Base-by-base conservation (phyloP, 1,140 invertebrate species). In the Leptopilina boulardi region DNA sequence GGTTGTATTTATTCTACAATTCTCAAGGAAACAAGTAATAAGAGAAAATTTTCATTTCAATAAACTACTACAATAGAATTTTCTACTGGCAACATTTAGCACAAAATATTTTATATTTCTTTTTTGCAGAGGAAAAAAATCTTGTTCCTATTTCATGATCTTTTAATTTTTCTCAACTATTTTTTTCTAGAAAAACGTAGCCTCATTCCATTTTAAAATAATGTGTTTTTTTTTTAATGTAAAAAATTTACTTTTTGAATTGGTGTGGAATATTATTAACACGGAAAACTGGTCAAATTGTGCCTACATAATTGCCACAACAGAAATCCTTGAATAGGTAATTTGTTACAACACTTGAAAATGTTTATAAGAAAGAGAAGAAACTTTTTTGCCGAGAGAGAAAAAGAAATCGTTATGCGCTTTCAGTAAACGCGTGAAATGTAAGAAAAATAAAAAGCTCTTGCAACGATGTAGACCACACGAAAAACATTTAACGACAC, bases 311-410 rank as follows among this genome's bases (percentile, higher is more conserved):
- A 15, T 44, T 44, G n/a, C n/a, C 15, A 0, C 15, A n/a, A 18
- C 15, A 18, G 47, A 51, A 51, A 51, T 51, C 47, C 47, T n/a
- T 51, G 47, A 51, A 51, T 51, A 51, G 5, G 34, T 38, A 38
- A 51, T 51, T 51, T 51, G 47, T 51, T n/a, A 51, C 15, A 51
- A 51, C 47, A 51, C 47, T 51, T 51, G n/a, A n/a, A 18, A n/a
- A 51, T n/a, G 47, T 51, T 51, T 51, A 51, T 51, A 51, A 51
- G 47, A 51, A 51, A 51, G n/a, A 51, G 44, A 47, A 51, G 47
- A 51, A 51, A n/a, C 47, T 51, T 51, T 51, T 51, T 51, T n/a
- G 0, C 18, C 4, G n/a, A 51, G 47, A 18, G n/a, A n/a, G n/a
- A n/a, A n/a, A n/a, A n/a, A n/a, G n/a, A 51, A n/a, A 51, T 51